phyloP scores from a whole-genome alignment of 2,797 vertebrate species.

The Carapus acus region DNA sequence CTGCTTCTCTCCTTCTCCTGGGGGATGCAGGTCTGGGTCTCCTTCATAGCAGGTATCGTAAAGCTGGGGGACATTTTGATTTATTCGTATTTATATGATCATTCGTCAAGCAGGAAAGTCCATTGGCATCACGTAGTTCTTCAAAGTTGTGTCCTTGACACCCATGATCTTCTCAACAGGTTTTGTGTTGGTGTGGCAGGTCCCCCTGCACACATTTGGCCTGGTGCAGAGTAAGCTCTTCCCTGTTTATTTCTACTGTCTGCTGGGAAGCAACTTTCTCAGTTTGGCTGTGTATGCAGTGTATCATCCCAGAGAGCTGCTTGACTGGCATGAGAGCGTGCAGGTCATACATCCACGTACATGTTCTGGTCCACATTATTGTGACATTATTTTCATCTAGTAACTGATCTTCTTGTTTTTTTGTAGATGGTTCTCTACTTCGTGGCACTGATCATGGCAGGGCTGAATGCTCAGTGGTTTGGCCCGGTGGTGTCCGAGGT shows the following conservation, averaged over 20 bases:
- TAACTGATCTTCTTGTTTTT: background rate
- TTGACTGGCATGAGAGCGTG: conserved; percentile 73
- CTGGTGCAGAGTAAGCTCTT: conserved; percentile 86
- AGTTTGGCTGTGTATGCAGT: conserved; percentile 74
- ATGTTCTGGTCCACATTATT: no score
- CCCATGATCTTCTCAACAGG: conserved; percentile 60
- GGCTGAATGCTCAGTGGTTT: conserved; percentile 78
- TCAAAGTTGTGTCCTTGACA: conserved; percentile 1
- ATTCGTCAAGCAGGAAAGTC: no score
- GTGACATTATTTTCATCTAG: no score
- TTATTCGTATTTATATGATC: no score
- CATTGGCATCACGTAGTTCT: no score
- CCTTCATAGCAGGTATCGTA: conserved; percentile 84
- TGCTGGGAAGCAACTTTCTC: conserved; percentile 71
- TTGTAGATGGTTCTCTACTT: conserved; percentile 77
- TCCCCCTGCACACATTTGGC: conserved; percentile 80
- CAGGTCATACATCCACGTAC: conserved; percentile 66
- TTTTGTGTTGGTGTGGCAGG: conserved; percentile 72
- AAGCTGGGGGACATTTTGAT: no score
- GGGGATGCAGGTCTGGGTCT: conserved; percentile 89
- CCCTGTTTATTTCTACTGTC: conserved; percentile 78
- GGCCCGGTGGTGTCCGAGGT: conserved; percentile 66
- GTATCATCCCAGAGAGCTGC: conserved; percentile 74
- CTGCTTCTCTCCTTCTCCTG: conserved; percentile 80
- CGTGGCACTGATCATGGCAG: conserved; percentile 63